phyloP scores from a whole-genome alignment of 2,888 invertebrate genomes.

The Aleiodes testaceus region DNA sequence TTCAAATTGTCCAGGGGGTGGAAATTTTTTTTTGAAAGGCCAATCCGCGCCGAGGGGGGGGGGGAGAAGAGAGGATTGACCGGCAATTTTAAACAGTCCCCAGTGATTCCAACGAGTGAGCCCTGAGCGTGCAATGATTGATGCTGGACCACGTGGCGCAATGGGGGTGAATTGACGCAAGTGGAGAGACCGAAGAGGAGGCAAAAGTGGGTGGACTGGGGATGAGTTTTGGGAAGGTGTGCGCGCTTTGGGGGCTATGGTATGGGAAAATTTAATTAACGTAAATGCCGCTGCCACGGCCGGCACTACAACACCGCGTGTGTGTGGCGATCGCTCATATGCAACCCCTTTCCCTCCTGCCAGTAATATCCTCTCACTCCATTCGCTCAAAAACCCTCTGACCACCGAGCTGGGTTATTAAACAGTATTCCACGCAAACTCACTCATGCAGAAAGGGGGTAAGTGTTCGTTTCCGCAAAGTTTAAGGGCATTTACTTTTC shows the following conservation, averaged over 20 bases:
- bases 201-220: conserved; percentile 43
- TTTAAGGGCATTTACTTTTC: conserved; percentile 9
- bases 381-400: conserved; percentile 38
- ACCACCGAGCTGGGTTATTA: conserved; percentile 61
- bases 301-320: conserved; percentile 64
- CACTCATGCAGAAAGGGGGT: conserved; percentile 49
- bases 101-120: conserved; percentile 59
- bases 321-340: conserved; percentile 71
- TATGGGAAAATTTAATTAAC: conserved; percentile 72
- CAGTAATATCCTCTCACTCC: conserved; percentile 26
- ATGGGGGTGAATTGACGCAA: conserved; percentile 44
- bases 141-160: conserved; percentile 63
- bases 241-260: conserved; percentile 57
- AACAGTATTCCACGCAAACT: conserved; percentile 58
- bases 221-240: conserved; percentile 52
- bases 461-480: conserved; percentile 45
- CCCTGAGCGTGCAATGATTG: conserved; percentile 68
- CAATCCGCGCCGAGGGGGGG: conserved; percentile 6
- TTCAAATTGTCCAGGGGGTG: conserved; percentile 17
- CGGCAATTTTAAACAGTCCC: conserved; percentile 54
- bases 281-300: conserved; percentile 72
- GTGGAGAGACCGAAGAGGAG: conserved; percentile 50
- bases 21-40: conserved; percentile 15
- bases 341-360: conserved; percentile 54
- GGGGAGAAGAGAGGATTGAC: conserved; percentile 19